Conservation (phyloP, 1,140 invertebrate species). For the Bradynema listronoti region DNA sequence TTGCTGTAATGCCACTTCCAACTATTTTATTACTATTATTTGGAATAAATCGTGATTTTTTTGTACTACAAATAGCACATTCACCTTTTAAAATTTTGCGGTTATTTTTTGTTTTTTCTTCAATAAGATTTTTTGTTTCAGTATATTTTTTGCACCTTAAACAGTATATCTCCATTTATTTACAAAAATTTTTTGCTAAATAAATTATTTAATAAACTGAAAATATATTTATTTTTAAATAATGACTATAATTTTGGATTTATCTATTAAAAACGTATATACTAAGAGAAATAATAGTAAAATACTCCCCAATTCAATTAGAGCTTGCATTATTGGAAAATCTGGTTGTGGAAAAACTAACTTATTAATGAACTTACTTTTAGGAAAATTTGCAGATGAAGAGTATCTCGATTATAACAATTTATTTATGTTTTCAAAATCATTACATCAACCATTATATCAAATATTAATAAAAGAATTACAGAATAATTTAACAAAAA, state of each 20-base stretch:
- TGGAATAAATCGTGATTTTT: constrained; percentile 21
- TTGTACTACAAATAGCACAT: constrained; percentile 20
- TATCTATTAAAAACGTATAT: constrained; percentile 32
- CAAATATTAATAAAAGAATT: constrained; percentile 35
- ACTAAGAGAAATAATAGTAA: constrained; percentile 23
- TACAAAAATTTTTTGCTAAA: constrained; percentile 12
- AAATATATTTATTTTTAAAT: constrained; percentile 18
- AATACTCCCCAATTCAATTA: constrained; percentile 21
- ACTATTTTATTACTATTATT: constrained; percentile 13
- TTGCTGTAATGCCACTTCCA: background rate
- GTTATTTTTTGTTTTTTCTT: constrained; percentile 16
- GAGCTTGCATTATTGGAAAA: constrained; percentile 28
- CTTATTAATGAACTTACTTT: constrained; percentile 33
- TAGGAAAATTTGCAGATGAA: constrained; percentile 12
- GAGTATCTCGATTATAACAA: constrained; percentile 39
- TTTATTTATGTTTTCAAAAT: constrained; percentile 39
- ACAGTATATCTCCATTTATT: constrained; percentile 18
- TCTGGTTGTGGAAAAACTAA: constrained; percentile 26
- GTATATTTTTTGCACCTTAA: constrained; percentile 23
- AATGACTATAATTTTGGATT: constrained; percentile 25
- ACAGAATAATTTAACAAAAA: constrained; percentile 27
- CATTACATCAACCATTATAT: constrained; percentile 35
- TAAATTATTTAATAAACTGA: constrained; percentile 16
- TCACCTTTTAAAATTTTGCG: constrained; percentile 10
- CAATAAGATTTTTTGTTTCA: constrained; percentile 3